These are phyloP conservation scores for Heliconius ethilla DNA, from an alignment of 2,888 invertebrate genomes.

Conservation along the genomic window DNA sequence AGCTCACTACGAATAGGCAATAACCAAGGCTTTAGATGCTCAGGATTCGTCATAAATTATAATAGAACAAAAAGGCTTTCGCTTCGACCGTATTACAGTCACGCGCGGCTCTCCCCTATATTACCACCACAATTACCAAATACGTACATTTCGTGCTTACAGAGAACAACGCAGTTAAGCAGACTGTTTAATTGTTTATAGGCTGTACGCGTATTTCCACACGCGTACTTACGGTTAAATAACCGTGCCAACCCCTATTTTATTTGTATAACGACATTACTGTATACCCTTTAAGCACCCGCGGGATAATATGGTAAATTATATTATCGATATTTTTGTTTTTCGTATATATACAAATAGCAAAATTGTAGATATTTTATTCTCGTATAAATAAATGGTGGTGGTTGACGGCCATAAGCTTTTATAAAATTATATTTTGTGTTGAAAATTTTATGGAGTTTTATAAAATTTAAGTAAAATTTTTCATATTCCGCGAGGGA, in stretches of 20 bases:
- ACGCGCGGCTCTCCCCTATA: slow-evolving; percentile 62
- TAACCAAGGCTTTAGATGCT: slow-evolving; percentile 52
- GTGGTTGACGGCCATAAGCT: slow-evolving; percentile 16
- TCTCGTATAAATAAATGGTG: slow-evolving; percentile 13
- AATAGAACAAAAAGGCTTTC: slow-evolving; percentile 56
- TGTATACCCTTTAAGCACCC: slow-evolving; percentile 40
- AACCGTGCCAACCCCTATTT: slow-evolving; percentile 43
- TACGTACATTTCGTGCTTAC: slow-evolving; percentile 54
- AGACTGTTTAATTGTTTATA: slow-evolving; percentile 53
- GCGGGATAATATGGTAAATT: slow-evolving; percentile 40
- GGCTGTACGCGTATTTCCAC: slow-evolving; percentile 48
- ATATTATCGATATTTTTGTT: slow-evolving; percentile 36
- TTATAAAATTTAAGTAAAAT: slow-evolving; percentile 15
- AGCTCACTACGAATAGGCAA: slow-evolving; percentile 54
- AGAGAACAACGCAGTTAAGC: slow-evolving; percentile 49
- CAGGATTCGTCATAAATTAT: slow-evolving; percentile 55
- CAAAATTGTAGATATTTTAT: slow-evolving; percentile 28
- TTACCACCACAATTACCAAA: slow-evolving; percentile 74
- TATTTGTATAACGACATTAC: slow-evolving; percentile 38
- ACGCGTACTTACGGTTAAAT: slow-evolving; percentile 45
- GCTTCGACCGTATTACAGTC: slow-evolving; percentile 66
- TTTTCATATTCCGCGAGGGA: slow-evolving; percentile 35
- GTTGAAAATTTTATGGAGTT: slow-evolving; percentile 23
- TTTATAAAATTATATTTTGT: slow-evolving; percentile 23
- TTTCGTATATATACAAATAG: slow-evolving; percentile 20